These are phyloP conservation scores for Hylaeus anthracinus DNA, from an alignment of 1,140 invertebrate genomes.

Conservation along the genomic window DNA sequence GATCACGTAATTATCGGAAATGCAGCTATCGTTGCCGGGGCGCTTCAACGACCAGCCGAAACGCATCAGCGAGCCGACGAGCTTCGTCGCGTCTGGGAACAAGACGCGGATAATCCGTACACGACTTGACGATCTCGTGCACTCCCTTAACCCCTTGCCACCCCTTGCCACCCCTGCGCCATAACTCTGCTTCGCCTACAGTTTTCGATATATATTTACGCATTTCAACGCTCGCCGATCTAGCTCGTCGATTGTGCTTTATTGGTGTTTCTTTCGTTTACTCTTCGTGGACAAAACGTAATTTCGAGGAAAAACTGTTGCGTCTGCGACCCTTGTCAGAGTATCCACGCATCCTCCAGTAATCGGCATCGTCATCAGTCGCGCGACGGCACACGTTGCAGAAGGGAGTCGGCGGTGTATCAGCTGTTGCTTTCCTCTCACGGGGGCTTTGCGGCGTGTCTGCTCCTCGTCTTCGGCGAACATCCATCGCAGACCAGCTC, in stretches of 20 bases:
- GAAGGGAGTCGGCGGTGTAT: slow-evolving; percentile 33
- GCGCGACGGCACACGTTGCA: slow-evolving; percentile 10
- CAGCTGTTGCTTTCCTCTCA: slow-evolving; percentile 59
- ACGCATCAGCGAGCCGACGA: slow-evolving; percentile 13
- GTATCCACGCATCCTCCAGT: slow-evolving; percentile 9
- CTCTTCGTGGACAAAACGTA: too few species aligned
- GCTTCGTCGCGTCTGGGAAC: slow-evolving; percentile 46
- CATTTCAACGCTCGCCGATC: too few species aligned
- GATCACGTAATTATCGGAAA: slow-evolving; percentile 70
- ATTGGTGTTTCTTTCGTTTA: too few species aligned
- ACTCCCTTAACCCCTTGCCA: not conserved
- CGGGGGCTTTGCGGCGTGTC: slow-evolving; percentile 8
- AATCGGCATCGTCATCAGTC: slow-evolving; percentile 63
- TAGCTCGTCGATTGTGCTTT: too few species aligned
- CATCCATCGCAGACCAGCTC: slow-evolving; percentile 41
- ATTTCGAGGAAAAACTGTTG: too few species aligned
- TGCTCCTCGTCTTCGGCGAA: slow-evolving; percentile 25
- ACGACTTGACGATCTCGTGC: slow-evolving; percentile 36
- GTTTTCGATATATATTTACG: too few species aligned
- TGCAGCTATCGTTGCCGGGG: slow-evolving; percentile 50
- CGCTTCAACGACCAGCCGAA: slow-evolving; percentile 26
- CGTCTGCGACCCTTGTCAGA: too few species aligned
- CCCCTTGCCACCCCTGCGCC: too few species aligned
- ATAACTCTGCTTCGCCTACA: too few species aligned
- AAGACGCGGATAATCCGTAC: slow-evolving; percentile 33